Conservation (phyloP, 2,888 invertebrate species). For the Parelbella ahira region DNA sequence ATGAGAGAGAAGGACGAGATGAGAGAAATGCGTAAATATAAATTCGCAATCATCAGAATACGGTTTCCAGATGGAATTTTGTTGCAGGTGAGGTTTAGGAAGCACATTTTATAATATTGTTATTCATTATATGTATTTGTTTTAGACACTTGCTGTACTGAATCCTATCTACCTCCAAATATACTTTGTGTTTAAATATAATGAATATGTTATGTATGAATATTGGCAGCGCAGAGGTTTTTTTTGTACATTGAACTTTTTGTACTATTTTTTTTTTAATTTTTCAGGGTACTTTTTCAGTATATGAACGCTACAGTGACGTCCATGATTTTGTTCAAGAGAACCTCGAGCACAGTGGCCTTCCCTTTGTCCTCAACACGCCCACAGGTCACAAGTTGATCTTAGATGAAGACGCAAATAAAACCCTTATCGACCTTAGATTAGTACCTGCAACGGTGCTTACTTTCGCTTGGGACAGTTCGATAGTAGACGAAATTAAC, state of each 20-base stretch:
- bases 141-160: too few relatives aligned
- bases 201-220: too few relatives aligned
- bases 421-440: constrained; percentile 87
- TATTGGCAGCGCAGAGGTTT: too few relatives aligned
- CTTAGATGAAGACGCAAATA: constrained; percentile 83
- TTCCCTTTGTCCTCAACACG: constrained; percentile 85
- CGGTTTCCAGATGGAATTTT: constrained; percentile 93
- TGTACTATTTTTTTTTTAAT: constrained; percentile 2
- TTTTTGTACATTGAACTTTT: too few relatives aligned
- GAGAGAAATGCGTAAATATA: constrained; percentile 89
- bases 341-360: constrained; percentile 83
- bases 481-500: constrained; percentile 70
- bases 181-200: too few relatives aligned
- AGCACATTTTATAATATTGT: too few relatives aligned
- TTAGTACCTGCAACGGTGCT: constrained; percentile 92
- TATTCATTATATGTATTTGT: too few relatives aligned
- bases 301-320: constrained; percentile 87
- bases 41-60: constrained; percentile 91
- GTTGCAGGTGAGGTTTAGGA: constrained; percentile 83
- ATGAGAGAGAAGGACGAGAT: constrained; percentile 96
- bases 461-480: constrained; percentile 85
- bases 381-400: constrained; percentile 84
- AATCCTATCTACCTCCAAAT: neutral
- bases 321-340: constrained; percentile 91
- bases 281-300: constrained; percentile 92